Evolutionary conservation across 2,888 invertebrate genomes (phyloP).

Genomic region (Thecocarcelia acutangulata): DNA sequence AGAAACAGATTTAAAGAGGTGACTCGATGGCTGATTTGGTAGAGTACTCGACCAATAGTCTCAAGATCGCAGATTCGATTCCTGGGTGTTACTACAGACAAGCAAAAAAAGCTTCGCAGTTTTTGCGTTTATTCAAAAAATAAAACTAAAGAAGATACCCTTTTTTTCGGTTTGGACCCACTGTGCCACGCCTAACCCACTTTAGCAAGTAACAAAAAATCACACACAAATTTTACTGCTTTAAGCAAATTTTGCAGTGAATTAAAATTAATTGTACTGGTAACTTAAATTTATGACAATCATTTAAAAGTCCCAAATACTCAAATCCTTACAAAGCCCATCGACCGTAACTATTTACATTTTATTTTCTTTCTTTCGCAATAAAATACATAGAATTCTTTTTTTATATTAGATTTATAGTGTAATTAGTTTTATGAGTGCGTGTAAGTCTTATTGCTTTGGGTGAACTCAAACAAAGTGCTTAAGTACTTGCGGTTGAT

Average conservation of each 20-base stretch:
- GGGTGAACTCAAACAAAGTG: constrained; percentile 3
- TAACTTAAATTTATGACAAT: constrained; percentile 12
- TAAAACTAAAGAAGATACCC: no score
- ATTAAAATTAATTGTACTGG: constrained; percentile 22
- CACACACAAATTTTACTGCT: neutral
- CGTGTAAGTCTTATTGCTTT: constrained; percentile 21
- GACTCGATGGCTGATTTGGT: no score
- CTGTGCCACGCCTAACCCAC: no score
- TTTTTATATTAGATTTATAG: constrained; percentile 36
- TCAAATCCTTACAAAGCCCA: neutral
- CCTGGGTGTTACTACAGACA: no score
- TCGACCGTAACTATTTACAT: constrained; percentile 11
- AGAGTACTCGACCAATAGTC: no score
- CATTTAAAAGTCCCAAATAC: constrained; percentile 9
- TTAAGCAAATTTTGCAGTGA: neutral
- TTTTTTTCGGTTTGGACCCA: no score
- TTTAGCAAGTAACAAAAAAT: no score
- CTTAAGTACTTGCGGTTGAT: constrained; percentile 36
- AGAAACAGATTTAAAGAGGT: no score
- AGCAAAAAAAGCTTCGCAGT: no score
- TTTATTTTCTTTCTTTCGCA: neutral
- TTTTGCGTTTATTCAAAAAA: no score
- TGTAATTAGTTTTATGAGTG: constrained; percentile 40
- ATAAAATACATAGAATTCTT: constrained; percentile 40
- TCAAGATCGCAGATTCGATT: no score